Base-by-base conservation (phyloP, 2,888 invertebrate species). In the Drosophila anomelani region DNA sequence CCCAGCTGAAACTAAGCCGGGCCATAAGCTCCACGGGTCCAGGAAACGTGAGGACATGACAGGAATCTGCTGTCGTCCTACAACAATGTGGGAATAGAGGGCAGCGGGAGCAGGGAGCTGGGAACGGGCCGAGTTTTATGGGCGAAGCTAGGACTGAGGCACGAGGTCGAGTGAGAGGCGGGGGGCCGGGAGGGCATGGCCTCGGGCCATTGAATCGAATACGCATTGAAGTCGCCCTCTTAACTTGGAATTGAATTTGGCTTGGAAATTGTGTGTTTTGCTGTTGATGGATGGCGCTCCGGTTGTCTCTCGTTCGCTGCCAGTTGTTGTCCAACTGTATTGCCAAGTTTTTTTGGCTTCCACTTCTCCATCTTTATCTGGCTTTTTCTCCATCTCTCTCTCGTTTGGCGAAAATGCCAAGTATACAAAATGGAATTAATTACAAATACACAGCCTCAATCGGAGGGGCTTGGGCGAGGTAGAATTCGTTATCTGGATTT, bases 31-130 rank as follows among this genome's bases (percentile, higher is more conserved):
- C 71, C 59, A 47, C 58, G 69, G 74, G 77, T 69, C 55, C 81
- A 81, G 79, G 78, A 76, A 84, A 83, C 86, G 86, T 85, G 88
- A 78, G 88, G 78, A 82, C 80, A 85, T 72, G 76, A 78, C 85
- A 81, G 86, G 78, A 81, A 81, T 84, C 88, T 85, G 85, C 66
- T 58, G 80, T 56, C 70, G 59, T 49, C 75, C 66, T 66, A 56
- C 49, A 75, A 74, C 58, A 66, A 62, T 62, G 60, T 36, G 36
- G 43, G 15, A 51, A 10, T 23, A n/a, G 44, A 38, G 34, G 43
- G 49, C 6, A 20, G n/a, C n/a, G 38, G 49, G 34, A 39, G 38
- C 26, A 47, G 49, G 6, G 36, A 32, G 43, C 26, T 1, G 29
- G 29, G 44, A 10, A 41, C 3, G 51, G 34, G 43, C 46, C 23